Evolutionary conservation across 2,888 invertebrate species (phyloP).

Genomic region (Polyploca ridens): DNA sequence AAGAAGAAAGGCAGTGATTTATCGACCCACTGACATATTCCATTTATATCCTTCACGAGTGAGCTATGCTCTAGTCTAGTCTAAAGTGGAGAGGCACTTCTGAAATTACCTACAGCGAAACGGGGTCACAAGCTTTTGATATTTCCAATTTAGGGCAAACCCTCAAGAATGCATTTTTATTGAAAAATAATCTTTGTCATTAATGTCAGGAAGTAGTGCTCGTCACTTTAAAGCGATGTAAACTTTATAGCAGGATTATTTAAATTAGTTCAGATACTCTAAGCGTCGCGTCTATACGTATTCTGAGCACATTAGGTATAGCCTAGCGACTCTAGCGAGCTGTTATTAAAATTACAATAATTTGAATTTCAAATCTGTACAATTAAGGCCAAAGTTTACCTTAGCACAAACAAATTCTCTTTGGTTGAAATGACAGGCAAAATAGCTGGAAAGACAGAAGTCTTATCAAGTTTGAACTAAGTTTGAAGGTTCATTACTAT

Average conservation of each 20-base stretch:
- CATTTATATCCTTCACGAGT: conserved; percentile 12
- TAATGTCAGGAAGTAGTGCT: neutral
- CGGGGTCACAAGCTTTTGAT: conserved; percentile 46
- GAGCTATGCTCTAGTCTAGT: conserved; percentile 20
- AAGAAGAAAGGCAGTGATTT: conserved; percentile 1
- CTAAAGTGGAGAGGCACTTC: conserved; percentile 50
- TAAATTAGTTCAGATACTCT: neutral
- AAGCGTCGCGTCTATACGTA: neutral
- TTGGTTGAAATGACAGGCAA: neutral
- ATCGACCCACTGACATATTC: conserved; percentile 24
- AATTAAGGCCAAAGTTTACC: conserved; percentile 39
- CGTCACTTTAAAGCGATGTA: neutral
- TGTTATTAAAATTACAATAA: conserved; percentile 39
- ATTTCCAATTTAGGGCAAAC: conserved; percentile 40
- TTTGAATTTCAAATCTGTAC: conserved; percentile 39
- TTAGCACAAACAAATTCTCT: conserved; percentile 21
- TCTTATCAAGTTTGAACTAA: neutral
- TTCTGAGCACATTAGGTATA: conserved; percentile 3
- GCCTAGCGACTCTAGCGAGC: conserved; percentile 15
- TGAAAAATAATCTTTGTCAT: neutral
- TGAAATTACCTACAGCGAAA: conserved; percentile 41
- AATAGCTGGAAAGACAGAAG: neutral
- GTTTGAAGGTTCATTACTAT: neutral
- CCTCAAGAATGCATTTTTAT: conserved; percentile 20
- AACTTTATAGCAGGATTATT: conserved; percentile 6